These are phyloP conservation scores for Protobothrops mucrosquamatus DNA, from an alignment of 2,113 vertebrate species.

Conservation along the genomic window DNA sequence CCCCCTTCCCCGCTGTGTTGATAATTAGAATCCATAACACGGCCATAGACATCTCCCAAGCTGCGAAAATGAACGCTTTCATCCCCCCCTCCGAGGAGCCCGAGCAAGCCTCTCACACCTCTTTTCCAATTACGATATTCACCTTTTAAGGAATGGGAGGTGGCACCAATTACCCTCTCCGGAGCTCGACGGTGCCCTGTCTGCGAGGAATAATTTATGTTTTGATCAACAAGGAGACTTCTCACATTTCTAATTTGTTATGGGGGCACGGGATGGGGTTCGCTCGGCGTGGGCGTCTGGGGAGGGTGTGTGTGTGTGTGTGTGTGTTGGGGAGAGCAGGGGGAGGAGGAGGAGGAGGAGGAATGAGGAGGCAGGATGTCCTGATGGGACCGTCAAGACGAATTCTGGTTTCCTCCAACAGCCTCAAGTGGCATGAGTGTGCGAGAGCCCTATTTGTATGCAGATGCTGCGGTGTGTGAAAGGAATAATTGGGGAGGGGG, in stretches of 20 bases:
- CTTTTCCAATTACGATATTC: slow-evolving; percentile 75
- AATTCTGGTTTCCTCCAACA: background rate
- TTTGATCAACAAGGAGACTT: slow-evolving; percentile 29
- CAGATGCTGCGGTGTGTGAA: background rate
- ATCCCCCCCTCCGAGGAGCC: slow-evolving; percentile 47
- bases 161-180: slow-evolving; percentile 39
- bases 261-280: background rate
- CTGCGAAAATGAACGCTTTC: slow-evolving; percentile 75
- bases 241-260: slow-evolving; percentile 31
- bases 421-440: background rate
- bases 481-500: background rate
- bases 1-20: slow-evolving; percentile 64
- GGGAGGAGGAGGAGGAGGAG: background rate
- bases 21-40: slow-evolving; percentile 79
- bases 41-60: slow-evolving; percentile 75
- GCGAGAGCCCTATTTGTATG: background rate
- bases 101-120: slow-evolving; percentile 73
- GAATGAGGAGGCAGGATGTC: background rate
- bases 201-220: slow-evolving; percentile 11
- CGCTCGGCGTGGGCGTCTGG: background rate
- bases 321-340: accelerated
- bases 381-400: background rate
- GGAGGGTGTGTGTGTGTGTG: background rate
- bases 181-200: background rate
- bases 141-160: slow-evolving; percentile 44